phyloP scores from a whole-genome alignment of 2,888 invertebrate genomes.

The Drosophila stalkeri region DNA sequence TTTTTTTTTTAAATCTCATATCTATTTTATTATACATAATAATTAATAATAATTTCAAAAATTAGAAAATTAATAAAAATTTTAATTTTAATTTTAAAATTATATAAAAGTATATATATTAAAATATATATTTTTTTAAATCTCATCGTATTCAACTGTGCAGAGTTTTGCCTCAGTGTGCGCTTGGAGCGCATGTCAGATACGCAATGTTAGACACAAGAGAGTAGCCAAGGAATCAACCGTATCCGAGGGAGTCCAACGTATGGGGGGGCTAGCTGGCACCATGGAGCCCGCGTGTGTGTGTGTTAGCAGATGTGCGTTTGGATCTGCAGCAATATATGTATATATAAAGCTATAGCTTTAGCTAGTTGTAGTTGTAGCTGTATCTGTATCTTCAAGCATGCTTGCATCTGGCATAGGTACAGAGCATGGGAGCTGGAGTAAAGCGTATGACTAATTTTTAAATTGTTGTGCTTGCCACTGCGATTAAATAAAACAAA shows the following conservation, averaged over 20 bases:
- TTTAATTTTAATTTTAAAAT: too few species aligned
- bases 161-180: slow-evolving; percentile 25
- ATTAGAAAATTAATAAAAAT: too few species aligned
- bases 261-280: slow-evolving; percentile 20
- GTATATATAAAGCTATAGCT: neutral
- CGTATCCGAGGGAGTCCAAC: slow-evolving; percentile 58
- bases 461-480: slow-evolving; percentile 58
- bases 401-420: slow-evolving; percentile 61
- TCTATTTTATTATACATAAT: too few species aligned
- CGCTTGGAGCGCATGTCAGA: slow-evolving; percentile 60
- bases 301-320: slow-evolving; percentile 34
- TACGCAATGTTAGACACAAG: slow-evolving; percentile 76
- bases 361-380: neutral
- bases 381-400: slow-evolving; percentile 67
- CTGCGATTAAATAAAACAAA: slow-evolving; percentile 62
- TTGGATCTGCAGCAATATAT: slow-evolving; percentile 8
- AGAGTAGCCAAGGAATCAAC: slow-evolving; percentile 69
- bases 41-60: too few species aligned
- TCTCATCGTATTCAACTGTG: neutral
- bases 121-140: too few species aligned
- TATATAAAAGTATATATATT: neutral
- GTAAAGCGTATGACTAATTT: slow-evolving; percentile 72
- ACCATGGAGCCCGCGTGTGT: slow-evolving; percentile 31
- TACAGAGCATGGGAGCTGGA: slow-evolving; percentile 26
- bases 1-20: too few species aligned